These are phyloP conservation scores for Hydrozoanthus tunicans DNA, from an alignment of 64 coral and sea anemone genomes.

Conservation along the genomic window DNA sequence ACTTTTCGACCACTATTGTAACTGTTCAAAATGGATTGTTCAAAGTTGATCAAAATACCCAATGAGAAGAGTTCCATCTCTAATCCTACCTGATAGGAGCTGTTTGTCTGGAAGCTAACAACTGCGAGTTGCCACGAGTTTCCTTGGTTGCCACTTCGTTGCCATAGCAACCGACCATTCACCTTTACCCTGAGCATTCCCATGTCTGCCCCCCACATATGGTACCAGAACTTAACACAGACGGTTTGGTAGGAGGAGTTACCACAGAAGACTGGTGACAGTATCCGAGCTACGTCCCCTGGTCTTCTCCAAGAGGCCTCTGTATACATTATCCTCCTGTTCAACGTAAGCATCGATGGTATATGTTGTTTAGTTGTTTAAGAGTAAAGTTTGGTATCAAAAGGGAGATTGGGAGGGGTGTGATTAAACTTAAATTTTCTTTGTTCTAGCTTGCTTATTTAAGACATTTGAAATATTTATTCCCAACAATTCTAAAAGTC, in stretches of 20 bases:
- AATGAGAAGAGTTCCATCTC: background rate
- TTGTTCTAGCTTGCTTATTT: too few species aligned
- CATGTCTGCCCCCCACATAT: conserved; percentile 1
- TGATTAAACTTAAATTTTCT: too few species aligned
- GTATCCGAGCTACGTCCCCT: background rate
- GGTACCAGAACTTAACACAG: background rate
- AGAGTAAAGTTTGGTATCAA: too few species aligned
- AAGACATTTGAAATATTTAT: too few species aligned
- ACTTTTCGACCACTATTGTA: too few species aligned
- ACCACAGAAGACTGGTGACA: background rate
- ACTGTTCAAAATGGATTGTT: too few species aligned
- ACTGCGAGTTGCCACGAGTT: conserved; percentile 1
- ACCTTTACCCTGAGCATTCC: conserved; percentile 6
- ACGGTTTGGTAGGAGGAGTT: background rate
- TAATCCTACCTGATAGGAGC: background rate
- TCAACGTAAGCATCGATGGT: too few species aligned
- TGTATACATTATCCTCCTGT: background rate
- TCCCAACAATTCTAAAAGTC: too few species aligned
- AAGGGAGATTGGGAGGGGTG: too few species aligned
- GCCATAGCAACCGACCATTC: background rate
- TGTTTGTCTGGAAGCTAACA: background rate
- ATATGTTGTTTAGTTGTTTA: too few species aligned
- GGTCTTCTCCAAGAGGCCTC: background rate
- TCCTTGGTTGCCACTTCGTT: conserved; percentile 19
- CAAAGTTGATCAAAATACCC: too few species aligned